Evolutionary conservation across 2,797 vertebrate genomes (phyloP), one percentile per base, ranked within the genome.

Genomic region (Crenuchus spilurus): DNA sequence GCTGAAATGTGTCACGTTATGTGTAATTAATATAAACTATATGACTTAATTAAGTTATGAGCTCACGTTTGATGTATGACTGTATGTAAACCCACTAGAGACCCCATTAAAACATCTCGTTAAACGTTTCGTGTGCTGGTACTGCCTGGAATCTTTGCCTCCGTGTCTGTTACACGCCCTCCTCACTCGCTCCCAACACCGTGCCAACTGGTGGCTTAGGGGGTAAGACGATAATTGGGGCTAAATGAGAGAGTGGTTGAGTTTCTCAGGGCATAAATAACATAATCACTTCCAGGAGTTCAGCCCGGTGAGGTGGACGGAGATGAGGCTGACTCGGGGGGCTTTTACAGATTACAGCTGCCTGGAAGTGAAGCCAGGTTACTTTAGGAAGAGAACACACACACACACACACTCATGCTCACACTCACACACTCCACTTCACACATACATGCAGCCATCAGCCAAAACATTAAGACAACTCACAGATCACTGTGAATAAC

Each of bases 221-320:
- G 41, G 28, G 18, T 55, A 51, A 61, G 37, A n/a, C 30, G 11
- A 65, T 72, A 64, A 76, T 48, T 70, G 26, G 5, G 39, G 18
- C 30, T 61, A 52, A 71, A 72, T 61, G 28, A 68, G 39, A 65
- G 65, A 54, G n/a, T 20, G 62, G 52, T 64, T 58, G 4, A 54
- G 6, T 28, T 54, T 42, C 48, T 57, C 16, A 65, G 42, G 22
- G 22, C 44, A 67, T 61, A 67, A 62, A 66, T 44, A 66, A 22
- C 26, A 60, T 74, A 75, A 76, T 77, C 39, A 67, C 66, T 74
- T 77, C 69, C 70, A 77, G 66, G 42, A 35, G 28, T 46, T 39
- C 24, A 24, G 30, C 30, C 35, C 22, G 37, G 44, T 20, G 26
- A 31, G 35, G 9, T n/a, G 9, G 20, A 70, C 33, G 16, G 18